A percentile compares a stretch with the other conserved stretches of the same genome.
phyloP scores from a whole-genome alignment of 1,140 invertebrate genomes.

The Ceratosolen solmsi region DNA sequence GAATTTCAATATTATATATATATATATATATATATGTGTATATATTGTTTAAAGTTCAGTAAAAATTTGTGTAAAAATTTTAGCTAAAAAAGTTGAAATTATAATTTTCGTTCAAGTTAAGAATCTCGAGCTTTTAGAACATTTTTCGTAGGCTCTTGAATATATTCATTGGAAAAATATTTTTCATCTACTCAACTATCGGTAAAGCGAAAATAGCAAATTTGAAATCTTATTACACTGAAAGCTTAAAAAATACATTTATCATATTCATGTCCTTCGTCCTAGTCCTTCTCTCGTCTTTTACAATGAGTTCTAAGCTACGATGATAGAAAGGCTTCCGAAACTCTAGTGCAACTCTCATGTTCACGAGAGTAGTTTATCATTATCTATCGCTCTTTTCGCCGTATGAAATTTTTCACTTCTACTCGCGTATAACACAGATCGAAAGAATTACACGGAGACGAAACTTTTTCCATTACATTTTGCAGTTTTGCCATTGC shows the following conservation, averaged over 20 bases:
- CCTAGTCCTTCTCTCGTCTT: background rate
- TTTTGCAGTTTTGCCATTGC: no score
- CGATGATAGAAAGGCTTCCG: constrained; percentile 19
- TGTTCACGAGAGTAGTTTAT: background rate
- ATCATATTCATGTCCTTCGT: constrained; percentile 3
- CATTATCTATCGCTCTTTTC: background rate
- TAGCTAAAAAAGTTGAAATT: no score
- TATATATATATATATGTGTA: no score
- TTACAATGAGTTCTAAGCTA: background rate
- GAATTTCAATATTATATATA: no score
- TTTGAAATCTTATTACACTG: constrained; percentile 17
- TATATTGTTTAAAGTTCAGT: no score
- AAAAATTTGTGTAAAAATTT: no score
- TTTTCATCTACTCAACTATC: background rate
- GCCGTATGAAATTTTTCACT: background rate
- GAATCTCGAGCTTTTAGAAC: no score
- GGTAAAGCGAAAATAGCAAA: background rate
- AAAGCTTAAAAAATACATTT: constrained; percentile 16
- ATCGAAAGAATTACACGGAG: background rate
- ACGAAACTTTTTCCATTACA: background rate
- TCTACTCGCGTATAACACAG: background rate
- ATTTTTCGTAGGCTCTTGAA: background rate
- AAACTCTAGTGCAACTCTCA: background rate
- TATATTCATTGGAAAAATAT: constrained; percentile 2
- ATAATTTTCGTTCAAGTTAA: no score